These are phyloP conservation scores for Acestrorhynchus altus DNA, from an alignment of 2,797 vertebrate genomes.

Conservation along the genomic window DNA sequence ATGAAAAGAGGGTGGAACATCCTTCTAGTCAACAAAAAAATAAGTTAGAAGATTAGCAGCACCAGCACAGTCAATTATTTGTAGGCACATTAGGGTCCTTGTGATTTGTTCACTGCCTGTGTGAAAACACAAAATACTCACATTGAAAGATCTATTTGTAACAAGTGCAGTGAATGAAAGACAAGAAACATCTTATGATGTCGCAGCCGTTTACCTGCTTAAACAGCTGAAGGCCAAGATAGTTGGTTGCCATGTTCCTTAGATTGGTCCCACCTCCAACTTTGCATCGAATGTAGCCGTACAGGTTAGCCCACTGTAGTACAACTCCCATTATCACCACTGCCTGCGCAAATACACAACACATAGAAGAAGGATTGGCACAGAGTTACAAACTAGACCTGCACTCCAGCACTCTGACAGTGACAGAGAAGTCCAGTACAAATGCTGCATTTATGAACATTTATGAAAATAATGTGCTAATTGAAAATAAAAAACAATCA, in stretches of 20 bases:
- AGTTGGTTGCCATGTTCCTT: conserved; percentile 85
- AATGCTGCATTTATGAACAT: too few relatives aligned
- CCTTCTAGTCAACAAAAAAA: conserved; percentile 7
- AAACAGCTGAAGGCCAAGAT: conserved; percentile 85
- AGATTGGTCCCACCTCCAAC: conserved; percentile 85
- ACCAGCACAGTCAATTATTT: not conserved
- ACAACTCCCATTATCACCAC: conserved; percentile 91
- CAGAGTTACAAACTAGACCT: too few relatives aligned
- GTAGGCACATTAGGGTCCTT: conserved; percentile 51
- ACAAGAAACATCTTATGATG: not conserved
- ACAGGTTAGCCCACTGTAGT: conserved; percentile 91
- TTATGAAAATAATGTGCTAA: too few relatives aligned
- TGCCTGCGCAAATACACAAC: conserved; percentile 70
- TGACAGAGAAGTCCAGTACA: too few relatives aligned
- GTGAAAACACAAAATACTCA: not conserved
- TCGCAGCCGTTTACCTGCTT: conserved; percentile 79
- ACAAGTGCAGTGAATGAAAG: not conserved
- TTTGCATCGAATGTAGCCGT: conserved; percentile 91
- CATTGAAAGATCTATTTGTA: not conserved
- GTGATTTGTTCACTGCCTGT: conserved; percentile 69
- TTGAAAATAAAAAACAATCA: too few relatives aligned
- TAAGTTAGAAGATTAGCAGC: conserved; percentile 25
- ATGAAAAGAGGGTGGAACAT: not conserved
- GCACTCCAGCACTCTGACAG: too few relatives aligned
- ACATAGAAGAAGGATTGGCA: not conserved